phyloP scores from a whole-genome alignment of 2,888 invertebrate species.

The Acleris emargana region DNA sequence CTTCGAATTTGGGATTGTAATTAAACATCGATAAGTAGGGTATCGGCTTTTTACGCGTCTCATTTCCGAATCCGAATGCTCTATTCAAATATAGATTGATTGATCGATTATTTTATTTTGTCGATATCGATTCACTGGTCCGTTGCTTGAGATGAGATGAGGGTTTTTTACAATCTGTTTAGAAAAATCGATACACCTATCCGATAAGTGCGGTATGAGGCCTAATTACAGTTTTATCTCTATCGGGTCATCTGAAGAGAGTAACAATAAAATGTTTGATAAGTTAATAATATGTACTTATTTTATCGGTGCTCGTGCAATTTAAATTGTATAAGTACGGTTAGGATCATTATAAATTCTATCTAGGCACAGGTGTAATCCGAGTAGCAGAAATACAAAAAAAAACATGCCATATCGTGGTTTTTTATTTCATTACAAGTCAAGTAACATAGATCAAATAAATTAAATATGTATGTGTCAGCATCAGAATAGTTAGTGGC shows the following conservation, averaged over 20 bases:
- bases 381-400: background rate
- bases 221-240: constrained; percentile 80
- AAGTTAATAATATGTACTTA: constrained; percentile 73
- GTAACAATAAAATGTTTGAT: constrained; percentile 75
- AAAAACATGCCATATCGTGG: background rate
- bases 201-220: constrained; percentile 73
- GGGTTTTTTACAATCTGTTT: constrained; percentile 73
- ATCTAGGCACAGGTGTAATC: too few species aligned
- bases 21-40: constrained; percentile 32
- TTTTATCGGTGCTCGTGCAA: constrained; percentile 48
- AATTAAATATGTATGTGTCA: too few species aligned
- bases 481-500: too few species aligned
- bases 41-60: constrained; percentile 39
- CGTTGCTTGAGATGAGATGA: constrained; percentile 66
- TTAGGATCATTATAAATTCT: constrained; percentile 6
- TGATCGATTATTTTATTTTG: constrained; percentile 76
- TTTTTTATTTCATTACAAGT: too few species aligned
- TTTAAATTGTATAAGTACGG: constrained; percentile 47
- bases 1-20: constrained; percentile 39
- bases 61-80: constrained; percentile 59
- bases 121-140: constrained; percentile 71
- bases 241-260: constrained; percentile 65
- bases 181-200: constrained; percentile 78
- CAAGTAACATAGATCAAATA: too few species aligned
- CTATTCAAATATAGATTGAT: constrained; percentile 78